Evolutionary conservation across 1,140 invertebrate genomes (phyloP).

Genomic region (Sinonovacula constricta): DNA sequence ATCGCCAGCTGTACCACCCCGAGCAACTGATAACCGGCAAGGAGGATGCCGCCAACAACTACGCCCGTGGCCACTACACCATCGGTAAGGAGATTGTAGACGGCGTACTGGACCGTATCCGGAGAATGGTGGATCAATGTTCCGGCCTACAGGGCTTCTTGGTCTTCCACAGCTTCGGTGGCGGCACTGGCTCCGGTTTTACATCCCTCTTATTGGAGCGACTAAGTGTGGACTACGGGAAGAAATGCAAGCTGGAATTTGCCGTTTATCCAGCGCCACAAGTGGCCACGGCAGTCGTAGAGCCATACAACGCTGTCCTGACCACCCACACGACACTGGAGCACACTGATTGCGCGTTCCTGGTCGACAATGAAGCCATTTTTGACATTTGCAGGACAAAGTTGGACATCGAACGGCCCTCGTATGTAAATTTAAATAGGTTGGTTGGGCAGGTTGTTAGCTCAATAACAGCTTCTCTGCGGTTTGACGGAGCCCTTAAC

Average conservation of each 20-base stretch:
- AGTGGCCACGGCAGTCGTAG: slow-evolving; percentile 57
- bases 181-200: slow-evolving; percentile 93
- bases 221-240: too few species aligned
- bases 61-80: slow-evolving; percentile 82
- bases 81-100: slow-evolving; percentile 79
- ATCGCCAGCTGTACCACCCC: slow-evolving; percentile 86
- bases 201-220: slow-evolving; percentile 93
- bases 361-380: slow-evolving; percentile 89
- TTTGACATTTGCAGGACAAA: slow-evolving; percentile 92
- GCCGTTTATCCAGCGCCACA: too few species aligned
- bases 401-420: slow-evolving; percentile 86
- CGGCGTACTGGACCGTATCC: slow-evolving; percentile 77
- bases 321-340: slow-evolving; percentile 90
- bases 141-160: slow-evolving; percentile 91
- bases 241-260: slow-evolving; percentile 84
- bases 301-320: slow-evolving; percentile 89
- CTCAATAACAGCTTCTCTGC: slow-evolving; percentile 82
- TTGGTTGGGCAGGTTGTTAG: slow-evolving; percentile 82
- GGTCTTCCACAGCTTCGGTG: too few species aligned
- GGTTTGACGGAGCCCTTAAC: too few species aligned
- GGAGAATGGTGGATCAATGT: slow-evolving; percentile 80
- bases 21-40: slow-evolving; percentile 89
- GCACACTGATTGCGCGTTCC: slow-evolving; percentile 83
- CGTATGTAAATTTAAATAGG: slow-evolving; percentile 71
- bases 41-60: slow-evolving; percentile 80